phyloP scores from a whole-genome alignment of 2,888 invertebrate species.

The Caenorhabditis zanzibari region DNA sequence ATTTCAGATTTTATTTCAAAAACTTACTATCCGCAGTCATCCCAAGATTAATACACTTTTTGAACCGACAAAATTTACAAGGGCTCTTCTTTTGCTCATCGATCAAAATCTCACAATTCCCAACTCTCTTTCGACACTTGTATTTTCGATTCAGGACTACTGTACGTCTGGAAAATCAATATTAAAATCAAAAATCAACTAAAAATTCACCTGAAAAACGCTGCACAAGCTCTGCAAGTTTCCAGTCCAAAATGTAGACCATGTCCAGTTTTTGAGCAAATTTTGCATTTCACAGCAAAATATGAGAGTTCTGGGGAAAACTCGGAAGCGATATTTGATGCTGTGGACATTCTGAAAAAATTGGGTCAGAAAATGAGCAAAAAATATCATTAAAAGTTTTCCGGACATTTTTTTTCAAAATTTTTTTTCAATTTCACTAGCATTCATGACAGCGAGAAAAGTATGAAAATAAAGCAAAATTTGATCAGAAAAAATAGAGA shows the following conservation, averaged over 20 bases:
- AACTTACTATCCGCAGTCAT: conserved; percentile 59
- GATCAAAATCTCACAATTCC: conserved; percentile 43
- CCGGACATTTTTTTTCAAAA: too few relatives aligned
- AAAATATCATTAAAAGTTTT: neutral
- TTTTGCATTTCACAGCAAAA: conserved; percentile 37
- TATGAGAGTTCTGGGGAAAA: neutral
- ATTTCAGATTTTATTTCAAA: neutral
- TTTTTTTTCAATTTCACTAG: too few relatives aligned
- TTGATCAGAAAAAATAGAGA: too few relatives aligned
- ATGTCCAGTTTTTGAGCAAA: conserved; percentile 52
- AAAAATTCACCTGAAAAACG: conserved; percentile 54
- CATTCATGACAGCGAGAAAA: too few relatives aligned
- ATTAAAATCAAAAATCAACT: neutral
- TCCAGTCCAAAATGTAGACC: conserved; percentile 56
- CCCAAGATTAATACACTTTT: conserved; percentile 54
- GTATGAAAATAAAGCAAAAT: too few relatives aligned
- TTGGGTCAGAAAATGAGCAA: neutral
- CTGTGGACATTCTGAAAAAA: conserved; percentile 13
- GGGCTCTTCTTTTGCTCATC: conserved; percentile 1
- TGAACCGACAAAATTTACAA: conserved; percentile 58
- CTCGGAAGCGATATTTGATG: too few relatives aligned
- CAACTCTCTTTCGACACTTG: conserved; percentile 30
- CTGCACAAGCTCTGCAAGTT: conserved; percentile 60
- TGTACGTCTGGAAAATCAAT: conserved; percentile 47
- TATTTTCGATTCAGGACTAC: conserved; percentile 46